These are phyloP conservation scores for Crotophaga sulcirostris DNA, from an alignment of 2,113 vertebrate species.

Conservation along the genomic window DNA sequence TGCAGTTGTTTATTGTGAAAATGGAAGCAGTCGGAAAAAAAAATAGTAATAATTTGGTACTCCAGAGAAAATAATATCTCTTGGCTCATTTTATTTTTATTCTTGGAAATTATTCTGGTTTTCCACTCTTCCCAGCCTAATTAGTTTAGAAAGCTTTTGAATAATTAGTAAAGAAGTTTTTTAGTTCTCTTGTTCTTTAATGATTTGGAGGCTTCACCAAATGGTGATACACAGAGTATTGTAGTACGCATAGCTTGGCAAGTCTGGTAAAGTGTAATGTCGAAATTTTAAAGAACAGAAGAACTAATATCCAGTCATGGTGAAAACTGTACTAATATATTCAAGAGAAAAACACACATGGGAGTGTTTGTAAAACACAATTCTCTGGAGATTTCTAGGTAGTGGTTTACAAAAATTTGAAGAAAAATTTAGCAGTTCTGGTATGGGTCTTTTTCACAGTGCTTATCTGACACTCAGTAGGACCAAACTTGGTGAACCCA, in stretches of 20 bases:
- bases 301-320: background rate
- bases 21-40: background rate
- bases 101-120: background rate
- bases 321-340: background rate
- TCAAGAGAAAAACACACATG: background rate
- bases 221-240: background rate
- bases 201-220: background rate
- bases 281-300: background rate
- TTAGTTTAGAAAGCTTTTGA: background rate
- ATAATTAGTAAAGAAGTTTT: background rate
- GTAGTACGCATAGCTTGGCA: background rate
- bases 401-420: background rate
- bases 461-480: background rate
- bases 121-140: background rate
- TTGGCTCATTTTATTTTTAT: background rate
- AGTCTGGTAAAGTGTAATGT: background rate
- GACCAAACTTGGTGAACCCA: background rate
- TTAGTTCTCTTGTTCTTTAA: background rate
- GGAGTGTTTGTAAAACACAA: background rate
- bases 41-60: background rate
- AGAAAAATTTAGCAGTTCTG: background rate
- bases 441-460: background rate
- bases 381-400: background rate
- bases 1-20: background rate
- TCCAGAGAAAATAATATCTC: background rate